Base-by-base conservation (phyloP, 1,140 invertebrate species). In the Drosophila ficusphila region DNA sequence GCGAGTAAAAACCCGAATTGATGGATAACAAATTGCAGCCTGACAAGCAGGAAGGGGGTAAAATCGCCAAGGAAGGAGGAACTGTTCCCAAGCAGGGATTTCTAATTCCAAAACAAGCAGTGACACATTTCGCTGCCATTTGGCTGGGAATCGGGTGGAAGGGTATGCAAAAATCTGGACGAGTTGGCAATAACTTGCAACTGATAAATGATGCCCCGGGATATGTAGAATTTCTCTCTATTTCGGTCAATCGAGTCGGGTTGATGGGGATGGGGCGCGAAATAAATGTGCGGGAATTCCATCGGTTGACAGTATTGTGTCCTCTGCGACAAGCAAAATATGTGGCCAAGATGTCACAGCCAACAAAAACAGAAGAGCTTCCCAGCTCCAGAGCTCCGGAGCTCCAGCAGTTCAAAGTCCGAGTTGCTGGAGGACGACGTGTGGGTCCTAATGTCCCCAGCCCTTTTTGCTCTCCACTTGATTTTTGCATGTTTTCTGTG, bases 201-300 rank as follows among this genome's bases (percentile, higher is more conserved):
- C 82, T 86, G 82, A 88, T 86, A 86, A 86, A 86, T 88, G 82
- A 86, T 86, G 72, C 62, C 54, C 39, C 58, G 62, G 67, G 72
- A 67, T 58, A 54, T 78, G 53, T 52, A 88, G 69, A 76, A 88
- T 62, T 88, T 57, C 77, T 69, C 77, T 77, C 82, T 86, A 85
- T 73, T 88, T 86, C 82, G 81, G 81, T 81, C 81, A 86, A 88
- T 86, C 77, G 82, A 65, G 65, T 46, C 73, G 51, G n/a, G n/a
- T 19, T 57, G 71, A 41, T 68, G 76, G 29, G 27, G 6, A 3
- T 19, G 36, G 27, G 49, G 33, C 19, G 44, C 53, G 67, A 88
- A 90, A 90, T 90, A 78, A 90, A 90, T 90, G 88, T 90, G 81
- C 81, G 88, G 88, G 88, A 74, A 90, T 90, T 90, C 75, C 82